A percentile compares a stretch with the other conserved stretches of the same genome.
These are phyloP conservation scores for Troglohyphantes excavatus DNA, from an alignment of 2,888 invertebrate species.

Conservation along the genomic window DNA sequence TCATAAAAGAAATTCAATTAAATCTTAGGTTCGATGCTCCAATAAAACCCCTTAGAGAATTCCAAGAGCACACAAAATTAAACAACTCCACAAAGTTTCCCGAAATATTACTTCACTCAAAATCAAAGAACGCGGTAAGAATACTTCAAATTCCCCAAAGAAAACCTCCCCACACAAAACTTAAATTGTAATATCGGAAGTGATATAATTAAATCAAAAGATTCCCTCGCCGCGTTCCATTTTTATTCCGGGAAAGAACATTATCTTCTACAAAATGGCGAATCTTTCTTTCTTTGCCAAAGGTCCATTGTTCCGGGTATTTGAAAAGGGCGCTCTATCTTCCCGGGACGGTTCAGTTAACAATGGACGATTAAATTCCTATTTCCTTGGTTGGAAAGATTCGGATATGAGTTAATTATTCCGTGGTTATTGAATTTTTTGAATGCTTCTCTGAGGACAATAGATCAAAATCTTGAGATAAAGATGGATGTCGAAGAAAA, in stretches of 20 bases:
- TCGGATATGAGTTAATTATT: constrained; percentile 48
- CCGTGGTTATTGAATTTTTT: constrained; percentile 61
- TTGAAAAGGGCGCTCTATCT: constrained; percentile 29
- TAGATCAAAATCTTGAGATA: constrained; percentile 41
- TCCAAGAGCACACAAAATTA: not conserved
- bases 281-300: constrained; percentile 34
- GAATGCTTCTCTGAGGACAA: constrained; percentile 24
- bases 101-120: not conserved
- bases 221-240: constrained; percentile 27
- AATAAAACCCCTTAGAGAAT: not conserved
- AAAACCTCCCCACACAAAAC: constrained; percentile 1
- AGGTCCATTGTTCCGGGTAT: constrained; percentile 38
- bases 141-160: constrained; percentile 31
- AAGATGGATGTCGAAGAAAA: not conserved
- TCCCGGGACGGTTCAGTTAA: constrained; percentile 13
- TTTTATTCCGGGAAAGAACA: constrained; percentile 40
- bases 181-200: constrained; percentile 41
- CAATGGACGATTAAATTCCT: constrained; percentile 56
- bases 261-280: constrained; percentile 41
- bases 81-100: not conserved
- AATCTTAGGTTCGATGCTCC: not conserved
- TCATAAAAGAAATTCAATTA: not conserved
- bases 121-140: not conserved
- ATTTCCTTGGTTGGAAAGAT: constrained; percentile 19
- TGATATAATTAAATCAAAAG: constrained; percentile 57